Evolutionary conservation across 2,113 vertebrate species (phyloP).

Genomic region (Tonatia bakeri): DNA sequence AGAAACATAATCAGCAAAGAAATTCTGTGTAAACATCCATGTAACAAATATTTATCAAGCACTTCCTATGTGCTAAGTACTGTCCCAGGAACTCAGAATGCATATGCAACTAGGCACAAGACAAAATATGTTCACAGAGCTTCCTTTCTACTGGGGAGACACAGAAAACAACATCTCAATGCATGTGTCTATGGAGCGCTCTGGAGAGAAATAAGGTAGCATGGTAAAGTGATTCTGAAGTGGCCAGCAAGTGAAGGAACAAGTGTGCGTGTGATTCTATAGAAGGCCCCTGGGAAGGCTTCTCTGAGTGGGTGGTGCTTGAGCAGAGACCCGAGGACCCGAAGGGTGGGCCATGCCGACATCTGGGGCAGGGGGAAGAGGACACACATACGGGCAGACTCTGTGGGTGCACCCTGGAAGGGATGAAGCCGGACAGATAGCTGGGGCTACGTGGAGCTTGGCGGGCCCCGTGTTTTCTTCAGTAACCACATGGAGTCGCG

Average conservation of each 20-base stretch:
- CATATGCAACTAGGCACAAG: background rate
- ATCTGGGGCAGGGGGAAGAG: background rate
- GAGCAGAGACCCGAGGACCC: background rate
- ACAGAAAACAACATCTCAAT: background rate
- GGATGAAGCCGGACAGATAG: background rate
- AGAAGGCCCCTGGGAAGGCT: background rate
- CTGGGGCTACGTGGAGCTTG: background rate
- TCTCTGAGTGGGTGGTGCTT: background rate
- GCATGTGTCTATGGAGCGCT: background rate
- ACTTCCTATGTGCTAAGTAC: background rate
- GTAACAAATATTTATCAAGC: background rate
- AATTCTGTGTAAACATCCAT: background rate
- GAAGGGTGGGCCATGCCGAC: background rate
- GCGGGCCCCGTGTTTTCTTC: background rate
- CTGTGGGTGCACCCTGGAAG: background rate
- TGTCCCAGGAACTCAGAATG: background rate
- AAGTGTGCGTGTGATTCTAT: background rate
- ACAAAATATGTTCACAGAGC: background rate
- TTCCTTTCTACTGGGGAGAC: background rate
- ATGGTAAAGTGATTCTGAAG: background rate
- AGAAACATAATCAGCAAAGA: background rate
- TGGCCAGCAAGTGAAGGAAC: background rate
- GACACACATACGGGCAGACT: background rate
- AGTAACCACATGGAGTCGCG: background rate
- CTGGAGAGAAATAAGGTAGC: background rate